Conservation (phyloP, 2,113 vertebrate species). For the Nerophis ophidion region DNA sequence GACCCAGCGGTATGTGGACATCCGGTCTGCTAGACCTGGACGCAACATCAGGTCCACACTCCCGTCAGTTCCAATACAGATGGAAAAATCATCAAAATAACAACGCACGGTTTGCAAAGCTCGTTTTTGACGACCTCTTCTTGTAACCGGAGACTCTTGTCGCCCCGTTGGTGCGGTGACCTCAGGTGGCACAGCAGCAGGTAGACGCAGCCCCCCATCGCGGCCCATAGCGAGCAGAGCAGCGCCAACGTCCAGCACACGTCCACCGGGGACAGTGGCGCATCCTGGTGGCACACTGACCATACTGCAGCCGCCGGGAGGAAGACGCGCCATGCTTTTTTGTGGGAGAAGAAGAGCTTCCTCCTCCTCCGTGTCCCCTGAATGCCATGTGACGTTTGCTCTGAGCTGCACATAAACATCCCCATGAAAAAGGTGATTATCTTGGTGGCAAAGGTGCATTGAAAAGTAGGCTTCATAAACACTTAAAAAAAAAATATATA, state of each 20-base stretch:
- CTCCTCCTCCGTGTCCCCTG: not conserved
- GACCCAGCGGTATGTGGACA: conserved; percentile 5
- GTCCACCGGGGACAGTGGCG: conserved; percentile 22
- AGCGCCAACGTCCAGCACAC: conserved; percentile 39
- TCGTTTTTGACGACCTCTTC: not conserved
- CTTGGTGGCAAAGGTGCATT: not conserved
- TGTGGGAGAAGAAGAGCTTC: not conserved
- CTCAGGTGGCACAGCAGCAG: conserved; percentile 22
- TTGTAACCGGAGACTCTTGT: not conserved
- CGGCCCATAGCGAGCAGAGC: conserved; percentile 39
- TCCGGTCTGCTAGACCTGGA: conserved; percentile 27
- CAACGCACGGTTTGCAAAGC: not conserved
- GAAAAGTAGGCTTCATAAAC: not conserved
- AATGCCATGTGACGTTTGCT: not conserved
- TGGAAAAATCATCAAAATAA: not conserved
- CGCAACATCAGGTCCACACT: not conserved
- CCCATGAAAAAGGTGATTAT: not conserved
- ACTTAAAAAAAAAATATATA: no score
- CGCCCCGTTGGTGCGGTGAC: not conserved
- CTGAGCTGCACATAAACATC: not conserved
- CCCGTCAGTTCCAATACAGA: not conserved
- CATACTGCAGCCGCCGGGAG: conserved; percentile 38
- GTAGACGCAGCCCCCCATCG: conserved; percentile 27
- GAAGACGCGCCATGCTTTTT: conserved; percentile 26
- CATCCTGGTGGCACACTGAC: conserved; percentile 56